These are phyloP conservation scores for Drosophila macrothrix DNA, from an alignment of 2,888 invertebrate genomes.

Conservation along the genomic window DNA sequence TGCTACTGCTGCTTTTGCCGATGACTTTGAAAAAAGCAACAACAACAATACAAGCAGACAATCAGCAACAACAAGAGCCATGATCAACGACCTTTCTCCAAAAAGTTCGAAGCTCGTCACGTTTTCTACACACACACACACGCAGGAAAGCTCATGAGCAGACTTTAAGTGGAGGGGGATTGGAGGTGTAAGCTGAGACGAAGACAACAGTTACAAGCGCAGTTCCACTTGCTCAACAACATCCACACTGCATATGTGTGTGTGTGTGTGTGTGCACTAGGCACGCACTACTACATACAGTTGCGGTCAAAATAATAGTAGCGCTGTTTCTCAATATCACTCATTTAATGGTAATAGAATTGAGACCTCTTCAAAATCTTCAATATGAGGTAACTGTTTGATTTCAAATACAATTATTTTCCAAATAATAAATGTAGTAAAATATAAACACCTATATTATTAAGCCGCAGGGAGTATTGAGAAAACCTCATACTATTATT, in stretches of 20 bases:
- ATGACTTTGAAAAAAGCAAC: constrained; percentile 66
- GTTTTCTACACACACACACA: constrained; percentile 70
- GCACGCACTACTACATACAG: background rate
- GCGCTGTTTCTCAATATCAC: background rate
- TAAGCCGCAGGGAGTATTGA: too few species aligned
- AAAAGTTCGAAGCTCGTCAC: constrained; percentile 79
- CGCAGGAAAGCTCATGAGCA: constrained; percentile 18
- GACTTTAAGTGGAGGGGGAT: background rate
- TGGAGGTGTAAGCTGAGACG: background rate
- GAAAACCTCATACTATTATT: too few species aligned
- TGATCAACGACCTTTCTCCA: constrained; percentile 81
- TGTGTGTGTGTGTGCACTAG: background rate
- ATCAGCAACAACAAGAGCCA: constrained; percentile 56
- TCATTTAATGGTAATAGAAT: background rate
- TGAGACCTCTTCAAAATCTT: background rate
- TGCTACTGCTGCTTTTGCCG: constrained; percentile 22
- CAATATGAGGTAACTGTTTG: too few species aligned
- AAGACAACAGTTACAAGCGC: constrained; percentile 35
- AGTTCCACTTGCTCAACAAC: constrained; percentile 28
- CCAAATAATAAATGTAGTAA: too few species aligned
- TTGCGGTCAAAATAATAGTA: background rate
- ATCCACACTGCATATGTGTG: constrained; percentile 1
- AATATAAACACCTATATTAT: background rate
- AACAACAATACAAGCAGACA: constrained; percentile 14
- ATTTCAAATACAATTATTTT: too few species aligned